Conservation (phyloP, 2,797 vertebrate species). For the Capromys pilorides region DNA sequence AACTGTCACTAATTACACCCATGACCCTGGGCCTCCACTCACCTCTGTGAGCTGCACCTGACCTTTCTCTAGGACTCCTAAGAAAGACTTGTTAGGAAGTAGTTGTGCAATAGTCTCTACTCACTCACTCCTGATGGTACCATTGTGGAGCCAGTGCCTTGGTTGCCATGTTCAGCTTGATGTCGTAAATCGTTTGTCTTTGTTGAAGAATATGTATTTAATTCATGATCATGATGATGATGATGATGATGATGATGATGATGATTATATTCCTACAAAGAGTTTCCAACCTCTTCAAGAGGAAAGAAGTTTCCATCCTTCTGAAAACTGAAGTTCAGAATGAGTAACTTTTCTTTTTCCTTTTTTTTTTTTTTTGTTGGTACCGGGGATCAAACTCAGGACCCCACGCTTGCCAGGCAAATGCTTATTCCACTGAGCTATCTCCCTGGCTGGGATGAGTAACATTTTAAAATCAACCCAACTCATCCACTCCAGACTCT, state of each 20-base stretch:
- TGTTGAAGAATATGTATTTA: background rate
- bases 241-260: too few species aligned
- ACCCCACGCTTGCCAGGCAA: too few species aligned
- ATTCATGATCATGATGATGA: background rate
- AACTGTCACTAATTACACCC: background rate
- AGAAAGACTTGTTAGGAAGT: background rate
- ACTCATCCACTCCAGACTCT: background rate
- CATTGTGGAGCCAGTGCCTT: background rate
- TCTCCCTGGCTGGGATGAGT: background rate
- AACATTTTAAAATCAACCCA: background rate
- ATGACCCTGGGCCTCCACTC: background rate
- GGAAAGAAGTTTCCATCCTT: background rate
- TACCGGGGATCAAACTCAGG: too few species aligned
- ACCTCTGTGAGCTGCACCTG: background rate
- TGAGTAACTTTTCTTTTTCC: background rate
- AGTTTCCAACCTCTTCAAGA: background rate
- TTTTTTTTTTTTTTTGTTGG: too few species aligned
- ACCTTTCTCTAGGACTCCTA: background rate
- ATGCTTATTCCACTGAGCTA: too few species aligned
- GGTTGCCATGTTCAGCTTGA: background rate
- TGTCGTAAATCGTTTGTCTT: background rate
- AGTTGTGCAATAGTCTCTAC: background rate
- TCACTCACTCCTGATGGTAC: background rate
- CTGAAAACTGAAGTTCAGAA: background rate
- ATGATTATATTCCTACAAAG: background rate